Conservation (phyloP, 1,140 invertebrate genomes). For the Helicoverpa armigera region DNA sequence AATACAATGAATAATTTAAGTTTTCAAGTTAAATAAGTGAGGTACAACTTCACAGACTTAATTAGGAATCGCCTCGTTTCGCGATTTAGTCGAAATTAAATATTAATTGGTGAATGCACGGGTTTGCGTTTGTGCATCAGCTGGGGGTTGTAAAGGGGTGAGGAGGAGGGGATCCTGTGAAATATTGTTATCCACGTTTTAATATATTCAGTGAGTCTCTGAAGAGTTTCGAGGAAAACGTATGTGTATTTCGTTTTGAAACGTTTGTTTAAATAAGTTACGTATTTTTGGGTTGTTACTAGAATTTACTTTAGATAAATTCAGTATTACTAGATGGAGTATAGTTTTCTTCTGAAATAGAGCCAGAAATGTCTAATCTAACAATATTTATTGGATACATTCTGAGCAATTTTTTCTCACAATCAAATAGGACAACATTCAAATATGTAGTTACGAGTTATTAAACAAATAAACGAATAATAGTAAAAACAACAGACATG, state of each 20-base stretch:
- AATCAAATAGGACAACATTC: no score
- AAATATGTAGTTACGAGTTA: no score
- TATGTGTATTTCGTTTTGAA: not conserved
- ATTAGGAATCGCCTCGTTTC: not conserved
- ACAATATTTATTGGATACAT: no score
- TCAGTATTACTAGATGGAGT: no score
- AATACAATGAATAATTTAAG: slow-evolving; percentile 41
- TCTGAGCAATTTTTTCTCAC: no score
- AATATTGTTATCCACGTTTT: slow-evolving; percentile 23
- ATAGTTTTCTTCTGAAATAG: no score
- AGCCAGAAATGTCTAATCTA: no score
- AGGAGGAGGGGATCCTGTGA: not conserved
- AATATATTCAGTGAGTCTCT: not conserved
- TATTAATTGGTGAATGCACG: slow-evolving; percentile 17
- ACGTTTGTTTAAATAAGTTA: not conserved
- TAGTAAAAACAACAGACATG: not conserved
- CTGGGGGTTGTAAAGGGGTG: not conserved
- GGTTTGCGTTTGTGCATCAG: not conserved
- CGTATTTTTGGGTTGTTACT: not conserved
- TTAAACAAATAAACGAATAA: not conserved
- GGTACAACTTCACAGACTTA: slow-evolving; percentile 14
- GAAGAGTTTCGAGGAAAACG: not conserved
- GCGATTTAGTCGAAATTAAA: slow-evolving; percentile 5
- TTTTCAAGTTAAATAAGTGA: slow-evolving; percentile 26
- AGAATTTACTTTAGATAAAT: not conserved